Evolutionary conservation across 2,888 invertebrate species (phyloP), one percentile per base, ranked within the genome.

Genomic region (Branchellion lobata): DNA sequence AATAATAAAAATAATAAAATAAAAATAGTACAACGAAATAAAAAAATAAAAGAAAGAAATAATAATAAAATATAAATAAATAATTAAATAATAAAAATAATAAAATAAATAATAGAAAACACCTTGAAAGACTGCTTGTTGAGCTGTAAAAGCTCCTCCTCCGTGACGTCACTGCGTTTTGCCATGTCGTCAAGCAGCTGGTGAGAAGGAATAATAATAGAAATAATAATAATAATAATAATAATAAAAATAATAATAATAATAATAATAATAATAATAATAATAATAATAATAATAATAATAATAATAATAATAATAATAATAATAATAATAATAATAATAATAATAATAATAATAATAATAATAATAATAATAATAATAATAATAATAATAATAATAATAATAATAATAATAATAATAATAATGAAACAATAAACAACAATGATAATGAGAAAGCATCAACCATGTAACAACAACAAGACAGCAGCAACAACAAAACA

Each of bases 91-190:
- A n/a, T n/a, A n/a, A n/a, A n/a, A n/a, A n/a, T n/a, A n/a, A n/a
- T n/a, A n/a, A n/a, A n/a, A n/a, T n/a, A n/a, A n/a, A n/a, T n/a
- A n/a, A n/a, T n/a, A n/a, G n/a, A n/a, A n/a, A n/a, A n/a, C n/a
- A 47, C 21, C n/a, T 75, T 53, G n/a, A 29, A 40, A 1, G 75
- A 75, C 33, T 75, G 47, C 53, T 75, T 51, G 3, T 75, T 75
- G 24, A 75, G 21, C 18, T 40, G 33, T 1, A 75, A 21, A 3
- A 75, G 40, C 31, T 75, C 27, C 53, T 75, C 29, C 53, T 51
- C 31, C 21, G 75, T 51, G 3, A 51, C 40, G 3, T 24, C 24
- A 14, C 51, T 75, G 29, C 51, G 24, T 14, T 47, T 75, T 27
- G 29, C 21, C 31, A 75, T 75, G 29, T 40, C 31, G 5, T 3